Evolutionary conservation across 2,797 vertebrate genomes (phyloP).

Genomic region (Basileuterus tristriatus): DNA sequence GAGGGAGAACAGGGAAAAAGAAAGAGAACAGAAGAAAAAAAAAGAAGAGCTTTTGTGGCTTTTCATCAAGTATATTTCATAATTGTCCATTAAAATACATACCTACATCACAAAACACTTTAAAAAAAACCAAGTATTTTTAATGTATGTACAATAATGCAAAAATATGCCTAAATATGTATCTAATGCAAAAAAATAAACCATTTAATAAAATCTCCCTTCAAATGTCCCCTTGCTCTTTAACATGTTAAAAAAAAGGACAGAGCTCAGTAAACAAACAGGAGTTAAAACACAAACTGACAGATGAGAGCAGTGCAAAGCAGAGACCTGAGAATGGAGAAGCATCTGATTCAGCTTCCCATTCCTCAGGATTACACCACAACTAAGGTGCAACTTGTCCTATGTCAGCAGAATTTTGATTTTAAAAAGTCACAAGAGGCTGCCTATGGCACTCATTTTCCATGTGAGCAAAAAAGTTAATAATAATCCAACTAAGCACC

Average conservation of each 20-base stretch:
- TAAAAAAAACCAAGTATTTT: slow-evolving; percentile 28
- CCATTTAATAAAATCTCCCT: slow-evolving; percentile 56
- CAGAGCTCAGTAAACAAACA: slow-evolving; percentile 18
- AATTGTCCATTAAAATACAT: slow-evolving; percentile 43
- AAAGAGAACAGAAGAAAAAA: background rate
- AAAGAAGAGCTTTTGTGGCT: background rate
- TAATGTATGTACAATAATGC: slow-evolving; percentile 54
- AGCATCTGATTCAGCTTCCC: background rate
- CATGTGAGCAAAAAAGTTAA: background rate
- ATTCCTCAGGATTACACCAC: background rate
- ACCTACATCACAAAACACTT: slow-evolving; percentile 56
- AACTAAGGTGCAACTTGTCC: background rate
- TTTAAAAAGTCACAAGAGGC: background rate
- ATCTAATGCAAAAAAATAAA: slow-evolving; percentile 64
- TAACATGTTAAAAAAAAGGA: background rate
- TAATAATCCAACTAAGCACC: slow-evolving; percentile 4
- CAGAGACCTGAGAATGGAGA: background rate
- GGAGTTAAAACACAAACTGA: background rate
- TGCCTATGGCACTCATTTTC: background rate
- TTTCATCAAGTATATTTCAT: slow-evolving; percentile 52
- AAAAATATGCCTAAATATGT: slow-evolving; percentile 65
- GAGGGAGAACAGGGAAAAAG: background rate
- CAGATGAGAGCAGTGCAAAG: slow-evolving; percentile 17
- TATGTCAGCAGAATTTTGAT: background rate
- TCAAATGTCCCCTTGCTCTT: slow-evolving; percentile 38